A percentile compares a stretch with the other conserved stretches of the same genome.
Evolutionary conservation across 2,797 vertebrate species (phyloP).

Genomic region (Varecia variegata): DNA sequence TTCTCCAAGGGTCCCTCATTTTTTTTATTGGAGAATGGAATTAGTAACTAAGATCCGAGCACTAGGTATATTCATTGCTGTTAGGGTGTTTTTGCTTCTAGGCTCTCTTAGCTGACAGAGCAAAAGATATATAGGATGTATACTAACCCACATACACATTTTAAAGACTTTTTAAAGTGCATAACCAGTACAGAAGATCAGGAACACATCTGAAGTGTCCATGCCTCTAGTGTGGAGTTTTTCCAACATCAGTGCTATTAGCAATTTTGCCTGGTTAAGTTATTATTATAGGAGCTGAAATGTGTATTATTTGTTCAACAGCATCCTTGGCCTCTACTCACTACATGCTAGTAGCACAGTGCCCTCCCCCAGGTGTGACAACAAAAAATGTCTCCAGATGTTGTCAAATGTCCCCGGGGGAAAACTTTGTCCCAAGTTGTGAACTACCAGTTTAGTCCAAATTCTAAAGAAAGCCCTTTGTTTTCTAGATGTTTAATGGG

Average conservation of each 20-base stretch:
- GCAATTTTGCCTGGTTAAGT: neutral
- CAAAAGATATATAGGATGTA: neutral
- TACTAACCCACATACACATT: neutral
- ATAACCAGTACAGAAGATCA: neutral
- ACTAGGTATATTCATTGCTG: neutral
- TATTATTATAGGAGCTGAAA: neutral
- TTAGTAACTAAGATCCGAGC: neutral
- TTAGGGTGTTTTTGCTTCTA: neutral
- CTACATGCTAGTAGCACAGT: neutral
- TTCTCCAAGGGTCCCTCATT: neutral
- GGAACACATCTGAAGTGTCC: neutral
- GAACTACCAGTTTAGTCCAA: neutral
- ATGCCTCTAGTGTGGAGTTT: neutral
- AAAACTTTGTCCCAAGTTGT: neutral
- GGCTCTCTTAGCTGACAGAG: neutral
- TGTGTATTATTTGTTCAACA: neutral
- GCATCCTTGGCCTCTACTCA: neutral
- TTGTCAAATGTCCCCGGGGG: neutral
- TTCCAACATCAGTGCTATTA: neutral
- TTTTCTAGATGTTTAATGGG: neutral
- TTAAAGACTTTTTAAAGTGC: neutral
- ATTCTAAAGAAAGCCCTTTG: neutral
- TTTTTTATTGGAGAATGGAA: neutral
- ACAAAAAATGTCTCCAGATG: neutral
- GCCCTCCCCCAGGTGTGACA: neutral